Evolutionary conservation across 1,140 invertebrate species (phyloP).

Genomic region (Tribolium madens): DNA sequence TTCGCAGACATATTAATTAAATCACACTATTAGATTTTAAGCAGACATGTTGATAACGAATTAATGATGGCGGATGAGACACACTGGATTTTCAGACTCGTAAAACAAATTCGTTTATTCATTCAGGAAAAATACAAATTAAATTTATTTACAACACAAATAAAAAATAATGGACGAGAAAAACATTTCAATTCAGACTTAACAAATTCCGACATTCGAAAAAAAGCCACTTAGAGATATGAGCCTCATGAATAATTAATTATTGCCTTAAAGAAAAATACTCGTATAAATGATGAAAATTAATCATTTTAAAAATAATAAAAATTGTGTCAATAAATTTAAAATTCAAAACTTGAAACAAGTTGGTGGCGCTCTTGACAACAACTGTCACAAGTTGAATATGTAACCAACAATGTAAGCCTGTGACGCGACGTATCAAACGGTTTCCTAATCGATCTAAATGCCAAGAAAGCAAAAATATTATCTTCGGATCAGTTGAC

Average conservation of each 20-base stretch:
- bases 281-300: background rate
- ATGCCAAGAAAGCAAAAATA: no score
- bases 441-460: no score
- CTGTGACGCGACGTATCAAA: no score
- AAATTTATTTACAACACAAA: background rate
- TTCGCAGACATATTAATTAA: constrained; percentile 6
- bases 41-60: constrained; percentile 2
- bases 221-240: constrained; percentile 21
- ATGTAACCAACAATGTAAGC: no score
- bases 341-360: background rate
- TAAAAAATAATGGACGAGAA: background rate
- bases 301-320: background rate
- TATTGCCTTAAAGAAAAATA: constrained; percentile 8
- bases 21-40: background rate
- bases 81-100: background rate
- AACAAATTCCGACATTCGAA: constrained; percentile 6
- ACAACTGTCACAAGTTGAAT: background rate
- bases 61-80: background rate
- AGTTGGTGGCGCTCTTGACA: background rate
- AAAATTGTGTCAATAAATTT: background rate
- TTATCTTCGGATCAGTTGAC: no score
- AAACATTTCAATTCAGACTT: constrained; percentile 19
- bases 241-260: constrained; percentile 24
- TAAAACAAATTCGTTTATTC: background rate
- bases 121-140: background rate